A percentile compares a stretch with the other conserved stretches of the same genome.
Evolutionary conservation across 2,113 vertebrate genomes (phyloP).

Genomic region (Tiliqua scincoides): DNA sequence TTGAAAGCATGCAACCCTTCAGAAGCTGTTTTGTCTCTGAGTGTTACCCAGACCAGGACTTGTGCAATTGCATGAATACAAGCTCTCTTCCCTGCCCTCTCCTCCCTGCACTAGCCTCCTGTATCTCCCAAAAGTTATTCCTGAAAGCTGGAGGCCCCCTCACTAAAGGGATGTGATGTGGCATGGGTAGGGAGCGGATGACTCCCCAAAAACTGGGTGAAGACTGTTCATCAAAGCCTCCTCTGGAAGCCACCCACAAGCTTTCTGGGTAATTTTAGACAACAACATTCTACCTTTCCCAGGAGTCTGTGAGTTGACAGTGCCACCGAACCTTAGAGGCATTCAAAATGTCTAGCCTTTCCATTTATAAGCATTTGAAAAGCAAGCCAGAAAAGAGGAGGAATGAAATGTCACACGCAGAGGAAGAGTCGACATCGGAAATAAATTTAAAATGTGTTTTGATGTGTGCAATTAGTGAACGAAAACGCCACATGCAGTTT

Average conservation of each 20-base stretch:
- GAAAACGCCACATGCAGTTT: not conserved
- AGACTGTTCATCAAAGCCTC: too few species aligned
- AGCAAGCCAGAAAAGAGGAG: not conserved
- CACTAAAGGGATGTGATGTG: too few species aligned
- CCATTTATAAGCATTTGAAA: not conserved
- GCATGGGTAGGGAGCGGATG: too few species aligned
- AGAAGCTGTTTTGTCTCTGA: not conserved
- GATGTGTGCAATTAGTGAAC: not conserved
- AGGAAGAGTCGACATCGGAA: not conserved
- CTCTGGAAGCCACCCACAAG: too few species aligned
- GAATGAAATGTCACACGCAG: not conserved
- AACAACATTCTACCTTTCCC: not conserved
- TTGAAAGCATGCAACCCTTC: not conserved
- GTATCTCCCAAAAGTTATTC: too few species aligned
- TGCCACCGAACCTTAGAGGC: too few species aligned
- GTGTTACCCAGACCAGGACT: too few species aligned
- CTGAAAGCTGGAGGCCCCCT: too few species aligned
- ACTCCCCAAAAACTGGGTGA: too few species aligned
- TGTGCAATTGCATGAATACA: too few species aligned
- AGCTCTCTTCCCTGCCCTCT: not conserved
- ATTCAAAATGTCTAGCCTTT: not conserved
- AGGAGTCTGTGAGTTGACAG: not conserved
- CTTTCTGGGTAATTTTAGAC: not conserved
- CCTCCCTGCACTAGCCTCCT: not conserved
- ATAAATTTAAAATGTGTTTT: constrained; percentile 1